A percentile compares a stretch with the other conserved stretches of the same genome.
Evolutionary conservation across 2,113 vertebrate genomes (phyloP).

Genomic region (Falcunculus frontatus): DNA sequence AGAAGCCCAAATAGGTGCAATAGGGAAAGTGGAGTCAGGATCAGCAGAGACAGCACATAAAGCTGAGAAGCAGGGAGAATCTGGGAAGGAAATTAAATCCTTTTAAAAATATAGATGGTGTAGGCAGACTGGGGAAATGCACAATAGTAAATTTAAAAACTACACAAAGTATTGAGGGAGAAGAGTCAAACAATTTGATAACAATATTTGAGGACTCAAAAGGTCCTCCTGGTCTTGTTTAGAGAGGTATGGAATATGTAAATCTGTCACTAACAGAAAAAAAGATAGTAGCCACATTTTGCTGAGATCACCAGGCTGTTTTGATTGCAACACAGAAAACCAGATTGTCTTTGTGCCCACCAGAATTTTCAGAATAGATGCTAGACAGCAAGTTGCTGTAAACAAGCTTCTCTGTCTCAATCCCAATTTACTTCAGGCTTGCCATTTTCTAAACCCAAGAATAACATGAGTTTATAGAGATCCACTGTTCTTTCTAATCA

Average conservation of each 20-base stretch:
- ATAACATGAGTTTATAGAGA: slow-evolving; percentile 26
- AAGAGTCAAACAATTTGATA: background rate
- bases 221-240: background rate
- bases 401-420: background rate
- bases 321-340: background rate
- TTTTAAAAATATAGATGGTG: background rate
- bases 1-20: background rate
- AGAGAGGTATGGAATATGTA: background rate
- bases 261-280: background rate
- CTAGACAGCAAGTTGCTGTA: background rate
- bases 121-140: background rate
- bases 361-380: background rate
- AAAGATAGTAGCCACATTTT: background rate
- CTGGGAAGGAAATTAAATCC: background rate
- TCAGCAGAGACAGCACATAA: background rate
- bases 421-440: slow-evolving; percentile 15
- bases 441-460: slow-evolving; percentile 17
- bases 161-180: background rate
- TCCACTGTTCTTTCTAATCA: slow-evolving; percentile 8
- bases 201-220: background rate
- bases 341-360: background rate
- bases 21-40: background rate
- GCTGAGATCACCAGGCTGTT: background rate
- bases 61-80: background rate
- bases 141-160: background rate